Evolutionary conservation across 1,140 invertebrate genomes (phyloP).

Genomic region (Conus ventricosus): DNA sequence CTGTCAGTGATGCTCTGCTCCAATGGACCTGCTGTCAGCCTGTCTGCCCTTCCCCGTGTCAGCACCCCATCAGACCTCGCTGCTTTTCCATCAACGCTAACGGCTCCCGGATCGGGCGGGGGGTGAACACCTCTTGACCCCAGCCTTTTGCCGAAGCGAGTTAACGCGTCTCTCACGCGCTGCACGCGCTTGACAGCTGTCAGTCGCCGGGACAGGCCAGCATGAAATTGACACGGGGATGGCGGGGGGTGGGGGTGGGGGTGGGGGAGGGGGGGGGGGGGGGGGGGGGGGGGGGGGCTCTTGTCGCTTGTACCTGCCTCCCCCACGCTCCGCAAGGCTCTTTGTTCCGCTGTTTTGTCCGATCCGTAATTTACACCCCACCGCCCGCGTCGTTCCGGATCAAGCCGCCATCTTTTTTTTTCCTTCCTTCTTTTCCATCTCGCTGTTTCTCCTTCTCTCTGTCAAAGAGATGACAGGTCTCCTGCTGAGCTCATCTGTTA

Average conservation of each 20-base stretch:
- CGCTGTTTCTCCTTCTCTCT: neutral
- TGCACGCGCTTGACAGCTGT: constrained; percentile 32
- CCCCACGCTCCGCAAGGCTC: neutral
- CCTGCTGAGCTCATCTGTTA: constrained; percentile 4
- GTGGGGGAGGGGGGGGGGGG: too few relatives aligned
- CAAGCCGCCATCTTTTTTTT: neutral
- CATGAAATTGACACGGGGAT: constrained; percentile 20
- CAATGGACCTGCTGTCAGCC: neutral
- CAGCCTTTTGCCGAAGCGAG: neutral
- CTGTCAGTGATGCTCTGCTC: too few relatives aligned
- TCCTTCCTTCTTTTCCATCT: neutral
- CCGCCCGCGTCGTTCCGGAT: neutral
- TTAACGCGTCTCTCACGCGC: constrained; percentile 14
- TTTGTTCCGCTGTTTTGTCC: constrained; percentile 29
- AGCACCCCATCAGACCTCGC: neutral
- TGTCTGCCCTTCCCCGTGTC: neutral
- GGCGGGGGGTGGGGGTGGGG: too few relatives aligned
- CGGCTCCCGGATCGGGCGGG: neutral
- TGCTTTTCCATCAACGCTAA: neutral
- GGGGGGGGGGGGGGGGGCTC: neutral
- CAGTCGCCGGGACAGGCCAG: constrained; percentile 22
- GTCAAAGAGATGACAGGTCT: constrained; percentile 3
- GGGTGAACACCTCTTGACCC: constrained; percentile 25
- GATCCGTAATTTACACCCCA: constrained; percentile 21
- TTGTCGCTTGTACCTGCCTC: constrained; percentile 22